Percentiles rank a stretch among this genome's conserved stretches.
These are phyloP conservation scores for Macaria liturata DNA, from an alignment of 2,888 invertebrate genomes.

Conservation along the genomic window DNA sequence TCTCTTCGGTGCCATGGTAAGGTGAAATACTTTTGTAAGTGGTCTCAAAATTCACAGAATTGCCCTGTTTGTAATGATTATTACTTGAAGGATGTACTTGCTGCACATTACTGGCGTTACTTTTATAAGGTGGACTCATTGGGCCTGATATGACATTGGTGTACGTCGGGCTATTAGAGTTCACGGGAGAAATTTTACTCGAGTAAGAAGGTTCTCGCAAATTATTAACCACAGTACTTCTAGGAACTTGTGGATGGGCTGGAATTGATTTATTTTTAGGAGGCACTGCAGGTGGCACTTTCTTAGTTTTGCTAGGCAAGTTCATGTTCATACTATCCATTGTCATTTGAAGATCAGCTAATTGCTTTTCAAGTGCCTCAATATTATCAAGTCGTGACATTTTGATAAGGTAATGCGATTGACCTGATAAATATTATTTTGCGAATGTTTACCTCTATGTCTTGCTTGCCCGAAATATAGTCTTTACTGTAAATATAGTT, in stretches of 20 bases:
- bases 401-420: conserved; percentile 32
- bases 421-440: conserved; percentile 32
- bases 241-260: conserved; percentile 87
- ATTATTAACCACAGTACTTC: conserved; percentile 88
- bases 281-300: conserved; percentile 90
- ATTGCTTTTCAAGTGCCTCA: conserved; percentile 87
- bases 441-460: too few relatives aligned
- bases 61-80: conserved; percentile 47
- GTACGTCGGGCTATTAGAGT: conserved; percentile 61
- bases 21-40: conserved; percentile 84
- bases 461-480: too few relatives aligned
- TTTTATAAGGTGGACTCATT: conserved; percentile 48
- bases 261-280: conserved; percentile 86
- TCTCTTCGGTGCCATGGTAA: conserved; percentile 74
- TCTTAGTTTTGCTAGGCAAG: conserved; percentile 68
- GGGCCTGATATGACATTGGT: conserved; percentile 48
- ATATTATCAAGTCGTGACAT: conserved; percentile 79
- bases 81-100: conserved; percentile 46
- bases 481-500: too few relatives aligned
- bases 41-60: conserved; percentile 57
- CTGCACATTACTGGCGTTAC: conserved; percentile 64
- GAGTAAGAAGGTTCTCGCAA: conserved; percentile 90
- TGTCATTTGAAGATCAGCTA: conserved; percentile 86
- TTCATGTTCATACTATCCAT: conserved; percentile 58
- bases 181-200: conserved; percentile 67